Conservation (phyloP, 1,140 invertebrate species). For the Sinella curviseta region DNA sequence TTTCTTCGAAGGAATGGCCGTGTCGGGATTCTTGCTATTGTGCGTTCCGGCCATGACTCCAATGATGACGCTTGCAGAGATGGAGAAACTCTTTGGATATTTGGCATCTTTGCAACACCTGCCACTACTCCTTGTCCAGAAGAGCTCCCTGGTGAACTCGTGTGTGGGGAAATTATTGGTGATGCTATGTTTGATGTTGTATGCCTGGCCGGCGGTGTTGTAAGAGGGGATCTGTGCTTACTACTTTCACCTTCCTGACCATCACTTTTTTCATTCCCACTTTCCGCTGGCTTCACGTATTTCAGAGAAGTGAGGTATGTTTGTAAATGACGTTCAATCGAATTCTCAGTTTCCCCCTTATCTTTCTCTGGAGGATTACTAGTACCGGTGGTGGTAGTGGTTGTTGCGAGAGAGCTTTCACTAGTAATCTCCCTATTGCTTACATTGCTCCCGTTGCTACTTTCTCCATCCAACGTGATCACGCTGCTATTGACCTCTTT, state of each 20-base stretch:
- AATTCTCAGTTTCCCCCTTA: slow-evolving; percentile 4
- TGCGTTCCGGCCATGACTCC: background rate
- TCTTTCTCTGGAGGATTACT: background rate
- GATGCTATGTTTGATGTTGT: background rate
- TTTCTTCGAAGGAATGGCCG: background rate
- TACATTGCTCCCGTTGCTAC: background rate
- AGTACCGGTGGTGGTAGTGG: background rate
- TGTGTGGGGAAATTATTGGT: background rate
- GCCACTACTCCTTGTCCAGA: background rate
- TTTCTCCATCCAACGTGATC: background rate
- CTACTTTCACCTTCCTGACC: background rate
- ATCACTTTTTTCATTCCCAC: background rate
- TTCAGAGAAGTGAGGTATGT: background rate
- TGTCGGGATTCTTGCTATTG: slow-evolving; percentile 1
- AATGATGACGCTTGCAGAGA: background rate
- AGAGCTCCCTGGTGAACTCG: background rate
- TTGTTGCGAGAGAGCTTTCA: background rate
- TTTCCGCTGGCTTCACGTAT: background rate
- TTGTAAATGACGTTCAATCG: background rate
- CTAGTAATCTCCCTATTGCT: background rate
- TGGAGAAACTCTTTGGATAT: background rate
- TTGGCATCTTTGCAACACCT: background rate
- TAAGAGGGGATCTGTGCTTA: background rate
- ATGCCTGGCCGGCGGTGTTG: background rate
- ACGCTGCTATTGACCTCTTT: background rate